These are phyloP conservation scores for Akabosia matsudoensis DNA, from an alignment of 1,140 invertebrate species.

Conservation along the genomic window DNA sequence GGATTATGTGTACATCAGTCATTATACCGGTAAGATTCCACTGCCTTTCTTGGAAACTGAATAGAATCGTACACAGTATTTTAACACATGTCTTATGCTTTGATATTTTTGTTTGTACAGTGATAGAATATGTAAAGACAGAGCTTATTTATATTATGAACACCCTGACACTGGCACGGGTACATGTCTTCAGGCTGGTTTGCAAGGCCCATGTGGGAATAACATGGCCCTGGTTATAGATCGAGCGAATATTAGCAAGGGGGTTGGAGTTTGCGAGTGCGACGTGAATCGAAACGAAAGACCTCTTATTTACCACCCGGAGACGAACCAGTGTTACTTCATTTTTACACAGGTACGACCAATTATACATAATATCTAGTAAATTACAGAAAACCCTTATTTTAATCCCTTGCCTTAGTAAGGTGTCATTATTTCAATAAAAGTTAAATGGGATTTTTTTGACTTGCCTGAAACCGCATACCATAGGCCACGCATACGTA, in stretches of 20 bases:
- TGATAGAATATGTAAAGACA: not conserved
- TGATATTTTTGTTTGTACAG: not conserved
- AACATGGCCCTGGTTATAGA: not conserved
- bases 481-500: too few species aligned
- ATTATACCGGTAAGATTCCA: not conserved
- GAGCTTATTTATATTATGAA: not conserved
- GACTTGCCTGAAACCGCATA: too few species aligned
- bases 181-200: not conserved
- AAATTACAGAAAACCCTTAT: too few species aligned
- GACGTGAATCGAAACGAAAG: not conserved
- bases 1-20: not conserved
- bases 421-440: too few species aligned
- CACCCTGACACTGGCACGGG: not conserved
- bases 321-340: slow-evolving; percentile 4
- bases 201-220: not conserved
- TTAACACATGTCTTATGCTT: not conserved
- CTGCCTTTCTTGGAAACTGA: not conserved
- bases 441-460: too few species aligned
- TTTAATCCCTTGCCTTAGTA: too few species aligned
- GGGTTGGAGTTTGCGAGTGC: slow-evolving; percentile 1
- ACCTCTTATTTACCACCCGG: not conserved
- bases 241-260: not conserved
- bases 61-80: not conserved
- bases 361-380: too few species aligned
- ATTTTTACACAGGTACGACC: slow-evolving; percentile 25